A percentile compares a stretch with the other conserved stretches of the same genome.
These are phyloP conservation scores for Sciurus vulgaris DNA, from an alignment of 2,797 vertebrate species.

Conservation along the genomic window DNA sequence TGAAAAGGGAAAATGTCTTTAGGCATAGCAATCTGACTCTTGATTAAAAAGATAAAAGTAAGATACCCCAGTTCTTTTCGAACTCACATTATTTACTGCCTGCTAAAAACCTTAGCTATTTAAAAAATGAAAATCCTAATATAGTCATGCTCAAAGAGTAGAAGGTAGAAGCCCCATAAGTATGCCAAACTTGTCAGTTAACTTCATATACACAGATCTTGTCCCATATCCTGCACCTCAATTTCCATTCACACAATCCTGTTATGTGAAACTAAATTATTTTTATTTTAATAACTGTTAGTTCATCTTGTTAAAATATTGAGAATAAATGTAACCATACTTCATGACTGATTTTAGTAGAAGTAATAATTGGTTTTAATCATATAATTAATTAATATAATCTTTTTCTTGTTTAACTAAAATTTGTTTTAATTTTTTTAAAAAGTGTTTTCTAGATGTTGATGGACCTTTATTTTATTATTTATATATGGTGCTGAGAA, in stretches of 20 bases:
- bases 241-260: neutral
- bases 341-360: slow-evolving; percentile 80
- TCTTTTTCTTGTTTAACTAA: slow-evolving; percentile 63
- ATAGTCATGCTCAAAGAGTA: slow-evolving; percentile 42
- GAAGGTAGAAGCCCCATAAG: slow-evolving; percentile 32
- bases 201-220: neutral
- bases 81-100: slow-evolving; percentile 73
- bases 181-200: slow-evolving; percentile 9
- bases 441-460: too few species aligned
- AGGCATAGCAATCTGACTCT: slow-evolving; percentile 78
- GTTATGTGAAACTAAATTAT: slow-evolving; percentile 53
- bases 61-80: slow-evolving; percentile 66
- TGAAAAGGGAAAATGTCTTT: slow-evolving; percentile 79
- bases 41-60: slow-evolving; percentile 82
- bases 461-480: too few species aligned
- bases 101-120: slow-evolving; percentile 76
- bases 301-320: slow-evolving; percentile 81
- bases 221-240: neutral
- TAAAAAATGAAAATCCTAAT: slow-evolving; percentile 78
- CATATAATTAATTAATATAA: slow-evolving; percentile 81
- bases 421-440: slow-evolving; percentile 40
- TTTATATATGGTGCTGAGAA: too few species aligned
- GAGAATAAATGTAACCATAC: slow-evolving; percentile 77
- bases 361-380: slow-evolving; percentile 81
- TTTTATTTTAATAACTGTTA: slow-evolving; percentile 72